Evolutionary conservation across 2,888 invertebrate species (phyloP).

Genomic region (Meghimatium bilineatum): DNA sequence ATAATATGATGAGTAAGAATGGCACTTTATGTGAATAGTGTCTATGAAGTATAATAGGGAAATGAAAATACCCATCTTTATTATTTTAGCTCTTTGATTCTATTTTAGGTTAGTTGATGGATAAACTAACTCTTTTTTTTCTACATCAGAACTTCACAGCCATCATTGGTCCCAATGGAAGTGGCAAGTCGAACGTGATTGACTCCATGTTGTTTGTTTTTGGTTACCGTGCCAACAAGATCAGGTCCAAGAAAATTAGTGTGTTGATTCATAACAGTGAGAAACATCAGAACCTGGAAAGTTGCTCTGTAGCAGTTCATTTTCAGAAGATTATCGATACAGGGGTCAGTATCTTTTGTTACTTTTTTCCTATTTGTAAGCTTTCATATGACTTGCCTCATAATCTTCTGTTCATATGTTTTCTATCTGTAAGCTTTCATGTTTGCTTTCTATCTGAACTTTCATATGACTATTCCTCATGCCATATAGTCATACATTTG

Average conservation of each 20-base stretch:
- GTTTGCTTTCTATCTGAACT: too few species aligned
- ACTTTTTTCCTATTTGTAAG: not conserved
- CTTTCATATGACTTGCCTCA: too few species aligned
- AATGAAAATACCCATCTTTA: too few species aligned
- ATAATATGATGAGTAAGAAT: too few species aligned
- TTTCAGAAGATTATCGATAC: constrained; percentile 82
- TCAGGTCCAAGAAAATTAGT: constrained; percentile 95
- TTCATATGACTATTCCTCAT: too few species aligned
- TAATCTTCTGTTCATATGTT: too few species aligned
- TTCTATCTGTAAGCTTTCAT: too few species aligned
- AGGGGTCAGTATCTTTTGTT: constrained; percentile 65
- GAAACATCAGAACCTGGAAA: constrained; percentile 84
- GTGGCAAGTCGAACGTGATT: constrained; percentile 99
- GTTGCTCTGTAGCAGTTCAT: constrained; percentile 92
- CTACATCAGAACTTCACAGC: constrained; percentile 90
- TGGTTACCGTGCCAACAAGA: constrained; percentile 95
- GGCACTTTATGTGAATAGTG: too few species aligned
- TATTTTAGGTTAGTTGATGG: not conserved
- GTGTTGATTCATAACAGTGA: constrained; percentile 95
- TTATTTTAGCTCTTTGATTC: not conserved
- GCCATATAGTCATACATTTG: too few species aligned
- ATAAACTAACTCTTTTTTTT: not conserved
- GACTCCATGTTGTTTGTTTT: constrained; percentile 99
- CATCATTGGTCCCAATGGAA: constrained; percentile 98
- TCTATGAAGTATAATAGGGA: too few species aligned